Conservation (phyloP, 2,888 invertebrate genomes). For the Tenodera sinensis region DNA sequence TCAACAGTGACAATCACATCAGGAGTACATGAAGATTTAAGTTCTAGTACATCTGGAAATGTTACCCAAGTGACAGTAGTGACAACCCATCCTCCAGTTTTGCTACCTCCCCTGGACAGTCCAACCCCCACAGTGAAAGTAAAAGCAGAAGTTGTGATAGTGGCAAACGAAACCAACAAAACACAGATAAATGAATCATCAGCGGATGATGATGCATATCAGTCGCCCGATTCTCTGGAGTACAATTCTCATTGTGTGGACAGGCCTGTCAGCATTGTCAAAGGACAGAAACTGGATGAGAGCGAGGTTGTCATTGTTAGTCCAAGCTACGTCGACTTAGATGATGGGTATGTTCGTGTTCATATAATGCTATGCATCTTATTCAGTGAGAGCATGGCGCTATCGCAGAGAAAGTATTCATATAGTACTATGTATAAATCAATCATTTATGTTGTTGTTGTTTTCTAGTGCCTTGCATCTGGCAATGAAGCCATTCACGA, state of each 20-base stretch:
- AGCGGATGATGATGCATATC: conserved; percentile 68
- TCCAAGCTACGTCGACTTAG: conserved; percentile 54
- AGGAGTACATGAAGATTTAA: conserved; percentile 24
- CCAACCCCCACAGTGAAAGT: conserved; percentile 1
- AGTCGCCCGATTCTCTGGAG: conserved; percentile 72
- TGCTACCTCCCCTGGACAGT: conserved; percentile 53
- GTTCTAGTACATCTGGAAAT: conserved; percentile 46
- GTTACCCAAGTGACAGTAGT: conserved; percentile 80
- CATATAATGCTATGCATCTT: too few species aligned
- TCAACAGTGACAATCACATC: conserved; percentile 30
- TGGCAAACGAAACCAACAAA: conserved; percentile 72
- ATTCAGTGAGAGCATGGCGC: too few species aligned
- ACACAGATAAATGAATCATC: conserved; percentile 65
- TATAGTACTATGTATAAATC: too few species aligned
- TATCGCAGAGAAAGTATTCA: too few species aligned
- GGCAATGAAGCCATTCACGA: too few species aligned
- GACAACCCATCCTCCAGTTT: conserved; percentile 73
- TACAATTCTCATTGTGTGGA: conserved; percentile 45
- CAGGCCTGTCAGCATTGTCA: conserved; percentile 1
- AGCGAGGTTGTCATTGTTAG: conserved; percentile 82
- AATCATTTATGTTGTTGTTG: too few species aligned
- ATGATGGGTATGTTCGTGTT: neutral
- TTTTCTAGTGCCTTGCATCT: too few species aligned
- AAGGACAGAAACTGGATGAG: conserved; percentile 66
- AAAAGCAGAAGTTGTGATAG: conserved; percentile 71